Base-by-base conservation (phyloP, 2,888 invertebrate genomes). In the Drosophila subsilvestris region DNA sequence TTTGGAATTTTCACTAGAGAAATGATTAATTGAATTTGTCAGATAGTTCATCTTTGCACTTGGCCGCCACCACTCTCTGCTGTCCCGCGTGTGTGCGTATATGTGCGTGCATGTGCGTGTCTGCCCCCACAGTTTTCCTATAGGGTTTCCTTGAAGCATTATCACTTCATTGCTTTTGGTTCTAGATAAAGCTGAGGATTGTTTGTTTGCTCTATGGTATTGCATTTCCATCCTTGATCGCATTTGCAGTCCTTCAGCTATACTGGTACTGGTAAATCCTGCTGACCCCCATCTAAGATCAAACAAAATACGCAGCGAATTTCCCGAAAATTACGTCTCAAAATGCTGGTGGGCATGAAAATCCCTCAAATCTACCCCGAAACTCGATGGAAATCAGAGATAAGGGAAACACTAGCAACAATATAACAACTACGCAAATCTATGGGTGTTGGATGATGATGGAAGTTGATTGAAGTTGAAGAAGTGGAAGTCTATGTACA, bases 21-120 rank as follows among this genome's bases (percentile, higher is more conserved):
- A 69, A 84, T 86, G 85, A 88, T 88, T 88, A 81, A 88, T 88
- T 86, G 78, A 81, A 79, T 81, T 79, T 74, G 69, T 59, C 58
- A 79, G 85, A 81, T 86, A 78, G 67, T 76, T 66, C 81, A 84
- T 77, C 76, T 81, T 77, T 80, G 78, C 82, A 79, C 76, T 75
- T 75, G 77, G 65, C 49, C 63, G 73, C 56, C 69, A 51, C 56
- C 69, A 51, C 43, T 58, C 57, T 27, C 51, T 45, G 9, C 37
- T 29, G 43, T 20, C 45, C 18, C 29, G 53, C 22, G 17, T 17
- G n/a, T 42, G 14, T 6, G 17, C 22, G 27, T 45, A 47, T 25
- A 14, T 29, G 9, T 37, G 14, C 2, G 17, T 29, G 27, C 45
- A 32, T 25, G 37, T 37, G 27, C 45, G 47, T 25, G 37, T 37